Evolutionary conservation across 1,140 invertebrate genomes (phyloP), one percentile per base, ranked within the genome.

Genomic region (Periplaneta americana): DNA sequence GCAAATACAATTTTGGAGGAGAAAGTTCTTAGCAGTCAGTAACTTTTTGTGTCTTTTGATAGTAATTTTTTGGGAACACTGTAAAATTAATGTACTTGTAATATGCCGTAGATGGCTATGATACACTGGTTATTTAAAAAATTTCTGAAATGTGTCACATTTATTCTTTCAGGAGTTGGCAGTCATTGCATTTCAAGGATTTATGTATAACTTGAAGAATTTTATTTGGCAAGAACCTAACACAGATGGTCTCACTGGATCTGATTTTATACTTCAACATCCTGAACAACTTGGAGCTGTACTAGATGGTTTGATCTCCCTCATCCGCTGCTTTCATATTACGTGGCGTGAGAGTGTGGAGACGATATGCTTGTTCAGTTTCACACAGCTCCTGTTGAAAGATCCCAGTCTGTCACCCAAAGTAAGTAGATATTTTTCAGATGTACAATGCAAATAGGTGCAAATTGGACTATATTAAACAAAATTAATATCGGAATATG

Each of bases 301-400:
- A 9, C 86, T 95, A 31, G 91, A 94, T 82, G 91, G 90, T 1
- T 85, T 95, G 17, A 88, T 92, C 11, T 88, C 89, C 0, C 87
- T 94, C 32, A 92, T 94, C 0, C 91, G 93, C 79, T 91, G 92
- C 35, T 94, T 93, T 74, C 91, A 93, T 82, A 91, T 95, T 5
- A 93, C 92, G 11, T 95, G 94, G 94, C 90, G 91, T 76, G 94
- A 95, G 84, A 93, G 91, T 84, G 88, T 94, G 11, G 93, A 94
- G 88, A 92, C 93, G 2, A 88, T 93, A 57, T 93, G 92, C 82
- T 85, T 93, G 34, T 88, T 91, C 77, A 88, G 87, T 8, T 87
- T 91, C 74, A 90, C 90, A 0, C 88, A 88, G 80, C 88, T 89
- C 83, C 90, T 92, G 80, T 86, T 92, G 35, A 90, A 90, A 84